A percentile compares a stretch with the other conserved stretches of the same genome.
phyloP scores from a whole-genome alignment of 2,888 invertebrate genomes.

The Capitulum mitella region DNA sequence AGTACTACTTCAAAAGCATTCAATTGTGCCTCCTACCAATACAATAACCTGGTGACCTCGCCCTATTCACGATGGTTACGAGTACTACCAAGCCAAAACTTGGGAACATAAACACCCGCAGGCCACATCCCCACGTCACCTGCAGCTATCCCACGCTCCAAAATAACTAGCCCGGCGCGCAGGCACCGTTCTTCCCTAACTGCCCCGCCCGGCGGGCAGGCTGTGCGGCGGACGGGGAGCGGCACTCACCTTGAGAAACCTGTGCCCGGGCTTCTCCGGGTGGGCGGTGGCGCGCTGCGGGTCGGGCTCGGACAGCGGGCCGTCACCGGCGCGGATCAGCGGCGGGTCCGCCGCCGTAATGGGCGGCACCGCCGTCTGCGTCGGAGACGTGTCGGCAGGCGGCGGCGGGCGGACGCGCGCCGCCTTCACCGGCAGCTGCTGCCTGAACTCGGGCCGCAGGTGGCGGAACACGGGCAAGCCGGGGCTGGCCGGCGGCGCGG shows the following conservation, averaged over 20 bases:
- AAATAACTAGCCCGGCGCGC: too few relatives aligned
- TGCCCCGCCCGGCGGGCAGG: not conserved
- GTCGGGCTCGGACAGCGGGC: not conserved
- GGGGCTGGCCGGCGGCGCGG: constrained; percentile 18
- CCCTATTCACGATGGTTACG: too few relatives aligned
- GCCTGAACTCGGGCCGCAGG: constrained; percentile 74
- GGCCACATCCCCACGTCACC: too few relatives aligned
- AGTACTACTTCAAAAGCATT: too few relatives aligned
- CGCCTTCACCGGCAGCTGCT: constrained; percentile 52
- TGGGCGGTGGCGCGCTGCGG: not conserved
- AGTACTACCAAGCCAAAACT: too few relatives aligned
- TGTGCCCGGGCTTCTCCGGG: not conserved
- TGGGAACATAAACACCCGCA: too few relatives aligned
- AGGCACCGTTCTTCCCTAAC: too few relatives aligned
- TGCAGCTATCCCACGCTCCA: too few relatives aligned
- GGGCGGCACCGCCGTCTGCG: not conserved
- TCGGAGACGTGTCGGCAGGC: constrained; percentile 13
- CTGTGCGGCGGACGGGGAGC: too few relatives aligned
- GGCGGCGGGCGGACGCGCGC: not conserved
- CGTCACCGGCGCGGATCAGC: not conserved
- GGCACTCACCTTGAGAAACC: not conserved
- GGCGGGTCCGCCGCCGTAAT: constrained; percentile 22
- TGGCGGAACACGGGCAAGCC: constrained; percentile 59
- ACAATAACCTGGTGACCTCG: too few relatives aligned
- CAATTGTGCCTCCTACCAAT: too few relatives aligned